Percentiles rank a stretch among this genome's conserved stretches.
Evolutionary conservation across 2,113 vertebrate species (phyloP).

Genomic region (Loxodonta africana): DNA sequence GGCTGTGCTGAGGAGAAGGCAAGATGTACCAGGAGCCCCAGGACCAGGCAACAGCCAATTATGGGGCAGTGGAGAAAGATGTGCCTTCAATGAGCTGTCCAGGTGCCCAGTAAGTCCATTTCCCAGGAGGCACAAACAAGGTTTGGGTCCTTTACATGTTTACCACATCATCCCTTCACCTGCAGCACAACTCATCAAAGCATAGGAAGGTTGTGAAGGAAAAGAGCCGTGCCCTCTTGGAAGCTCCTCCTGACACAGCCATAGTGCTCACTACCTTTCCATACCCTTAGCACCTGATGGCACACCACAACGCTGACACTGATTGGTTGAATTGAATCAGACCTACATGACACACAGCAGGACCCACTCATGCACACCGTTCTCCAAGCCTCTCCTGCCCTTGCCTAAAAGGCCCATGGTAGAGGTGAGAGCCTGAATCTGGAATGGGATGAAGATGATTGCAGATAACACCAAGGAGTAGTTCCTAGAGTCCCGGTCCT

Average conservation of each 20-base stretch:
- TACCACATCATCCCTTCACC: background rate
- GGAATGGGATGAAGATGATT: background rate
- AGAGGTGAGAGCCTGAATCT: background rate
- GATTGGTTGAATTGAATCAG: background rate
- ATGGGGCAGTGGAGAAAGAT: background rate
- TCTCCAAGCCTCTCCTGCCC: background rate
- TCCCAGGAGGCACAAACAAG: background rate
- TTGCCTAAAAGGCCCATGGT: background rate
- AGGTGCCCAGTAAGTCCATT: background rate
- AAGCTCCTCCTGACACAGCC: background rate
- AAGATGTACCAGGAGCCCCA: background rate
- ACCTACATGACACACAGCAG: background rate
- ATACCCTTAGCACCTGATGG: background rate
- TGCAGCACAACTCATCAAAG: background rate
- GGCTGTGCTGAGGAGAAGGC: background rate
- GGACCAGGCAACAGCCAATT: background rate
- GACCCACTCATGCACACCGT: background rate
- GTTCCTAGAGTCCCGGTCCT: background rate
- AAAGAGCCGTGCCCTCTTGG: background rate
- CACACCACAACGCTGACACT: background rate
- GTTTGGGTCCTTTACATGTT: too few relatives aligned
- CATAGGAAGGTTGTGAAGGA: background rate
- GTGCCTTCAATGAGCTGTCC: background rate
- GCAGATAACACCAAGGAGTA: background rate
- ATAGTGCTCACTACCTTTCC: background rate